phyloP scores from a whole-genome alignment of 2,888 invertebrate genomes.

The Pecten maximus region DNA sequence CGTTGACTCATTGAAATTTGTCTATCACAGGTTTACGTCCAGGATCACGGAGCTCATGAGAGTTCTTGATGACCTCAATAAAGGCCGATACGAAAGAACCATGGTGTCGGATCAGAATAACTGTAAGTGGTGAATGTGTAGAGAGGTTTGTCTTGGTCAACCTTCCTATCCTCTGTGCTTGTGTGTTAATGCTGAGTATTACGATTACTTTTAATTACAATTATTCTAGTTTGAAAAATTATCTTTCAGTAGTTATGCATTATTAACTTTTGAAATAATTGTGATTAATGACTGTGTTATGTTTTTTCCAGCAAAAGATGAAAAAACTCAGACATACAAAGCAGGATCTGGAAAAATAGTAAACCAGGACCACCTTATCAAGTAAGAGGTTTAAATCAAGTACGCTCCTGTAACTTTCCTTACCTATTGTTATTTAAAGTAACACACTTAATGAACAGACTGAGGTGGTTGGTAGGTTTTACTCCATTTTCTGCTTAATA shows the following conservation, averaged over 20 bases:
- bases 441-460: too few relatives aligned
- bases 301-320: constrained; percentile 52
- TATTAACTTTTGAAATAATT: too few relatives aligned
- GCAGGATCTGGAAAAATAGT: constrained; percentile 92
- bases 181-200: background rate
- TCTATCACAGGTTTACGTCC: constrained; percentile 88
- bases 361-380: constrained; percentile 89
- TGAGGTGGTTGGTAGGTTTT: too few relatives aligned
- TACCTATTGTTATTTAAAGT: too few relatives aligned
- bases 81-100: constrained; percentile 88
- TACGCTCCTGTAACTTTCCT: too few relatives aligned
- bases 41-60: constrained; percentile 94
- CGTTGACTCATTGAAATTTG: background rate
- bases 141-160: too few relatives aligned
- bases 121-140: too few relatives aligned
- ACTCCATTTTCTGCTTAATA: too few relatives aligned
- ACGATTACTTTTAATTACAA: too few relatives aligned
- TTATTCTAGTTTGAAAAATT: too few relatives aligned
- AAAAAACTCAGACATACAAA: constrained; percentile 62
- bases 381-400: constrained; percentile 59
- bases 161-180: too few relatives aligned
- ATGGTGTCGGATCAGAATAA: constrained; percentile 84
- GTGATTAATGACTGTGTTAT: background rate
- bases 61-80: constrained; percentile 88
- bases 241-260: too few relatives aligned